Evolutionary conservation across 2,113 vertebrate species (phyloP).

Genomic region (Tachycineta bicolor): DNA sequence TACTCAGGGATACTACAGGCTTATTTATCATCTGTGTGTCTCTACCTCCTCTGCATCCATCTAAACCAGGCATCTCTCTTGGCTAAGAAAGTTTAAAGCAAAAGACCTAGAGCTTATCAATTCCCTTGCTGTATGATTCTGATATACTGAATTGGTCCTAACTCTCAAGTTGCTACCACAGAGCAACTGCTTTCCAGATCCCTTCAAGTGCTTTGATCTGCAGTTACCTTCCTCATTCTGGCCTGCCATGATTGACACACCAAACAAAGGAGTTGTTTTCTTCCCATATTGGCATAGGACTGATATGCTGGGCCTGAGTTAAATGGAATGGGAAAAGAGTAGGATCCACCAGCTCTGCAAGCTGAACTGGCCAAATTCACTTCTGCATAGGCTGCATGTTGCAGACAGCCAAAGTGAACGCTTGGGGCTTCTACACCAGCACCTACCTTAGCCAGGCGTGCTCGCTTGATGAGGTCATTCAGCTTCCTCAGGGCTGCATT

Average conservation of each 20-base stretch:
- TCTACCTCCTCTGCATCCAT: not conserved
- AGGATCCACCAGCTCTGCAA: not conserved
- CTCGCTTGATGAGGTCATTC: slow-evolving; percentile 96
- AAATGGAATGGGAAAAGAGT: not conserved
- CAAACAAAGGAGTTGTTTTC: not conserved
- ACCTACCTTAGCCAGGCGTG: slow-evolving; percentile 92
- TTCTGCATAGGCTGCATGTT: not conserved
- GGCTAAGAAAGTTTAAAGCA: not conserved
- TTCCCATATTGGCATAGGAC: not conserved
- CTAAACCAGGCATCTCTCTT: not conserved
- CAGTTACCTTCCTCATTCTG: not conserved
- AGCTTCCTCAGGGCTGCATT: slow-evolving; percentile 95
- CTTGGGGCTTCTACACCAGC: not conserved
- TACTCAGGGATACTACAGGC: not conserved
- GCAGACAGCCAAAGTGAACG: not conserved
- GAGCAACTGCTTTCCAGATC: not conserved
- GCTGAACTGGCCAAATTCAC: not conserved
- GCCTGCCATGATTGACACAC: not conserved
- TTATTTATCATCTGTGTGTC: not conserved
- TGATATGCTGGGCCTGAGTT: not conserved
- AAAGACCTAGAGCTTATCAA: not conserved
- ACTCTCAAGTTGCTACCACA: not conserved
- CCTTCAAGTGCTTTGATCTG: not conserved
- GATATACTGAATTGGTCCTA: not conserved
- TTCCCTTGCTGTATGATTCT: not conserved